A percentile compares a stretch with the other conserved stretches of the same genome.
Evolutionary conservation across 2,888 invertebrate genomes (phyloP).

Genomic region (Hirtodrosophila duncani): DNA sequence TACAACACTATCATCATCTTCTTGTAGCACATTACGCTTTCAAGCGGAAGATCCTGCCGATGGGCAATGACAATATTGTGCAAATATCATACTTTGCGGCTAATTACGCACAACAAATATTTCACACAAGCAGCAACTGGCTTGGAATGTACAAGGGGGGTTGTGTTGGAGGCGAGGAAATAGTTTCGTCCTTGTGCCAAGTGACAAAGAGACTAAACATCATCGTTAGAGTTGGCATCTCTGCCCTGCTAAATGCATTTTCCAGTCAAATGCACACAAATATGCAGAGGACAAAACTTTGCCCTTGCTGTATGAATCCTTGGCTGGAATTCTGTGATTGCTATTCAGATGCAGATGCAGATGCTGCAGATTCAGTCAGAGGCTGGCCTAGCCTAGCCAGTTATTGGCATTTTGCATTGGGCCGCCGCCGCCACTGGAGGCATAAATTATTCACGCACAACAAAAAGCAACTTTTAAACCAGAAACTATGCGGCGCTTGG

Average conservation of each 20-base stretch:
- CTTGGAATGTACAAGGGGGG: too few species aligned
- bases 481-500: conserved; percentile 32
- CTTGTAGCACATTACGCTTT: too few species aligned
- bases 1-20: too few species aligned
- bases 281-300: conserved; percentile 6
- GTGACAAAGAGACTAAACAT: conserved; percentile 23
- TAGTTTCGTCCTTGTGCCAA: conserved; percentile 3
- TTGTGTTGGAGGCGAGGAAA: too few species aligned
- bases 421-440: conserved; percentile 26
- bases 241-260: conserved; percentile 24
- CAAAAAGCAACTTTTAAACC: conserved; percentile 25
- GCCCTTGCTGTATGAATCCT: conserved; percentile 7
- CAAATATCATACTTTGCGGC: conserved; percentile 56
- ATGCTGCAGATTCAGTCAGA: conserved; percentile 3
- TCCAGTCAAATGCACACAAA: conserved; percentile 16
- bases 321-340: too few species aligned
- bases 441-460: conserved; percentile 54
- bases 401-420: conserved; percentile 30
- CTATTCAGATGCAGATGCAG: neutral
- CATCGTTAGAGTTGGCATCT: neutral
- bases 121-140: neutral
- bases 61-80: conserved; percentile 30
- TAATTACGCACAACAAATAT: conserved; percentile 51
- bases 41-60: neutral
- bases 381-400: conserved; percentile 6